Evolutionary conservation across 2,888 invertebrate species (phyloP), one percentile per base, ranked within the genome.

Genomic region (Campoplex nolae): DNA sequence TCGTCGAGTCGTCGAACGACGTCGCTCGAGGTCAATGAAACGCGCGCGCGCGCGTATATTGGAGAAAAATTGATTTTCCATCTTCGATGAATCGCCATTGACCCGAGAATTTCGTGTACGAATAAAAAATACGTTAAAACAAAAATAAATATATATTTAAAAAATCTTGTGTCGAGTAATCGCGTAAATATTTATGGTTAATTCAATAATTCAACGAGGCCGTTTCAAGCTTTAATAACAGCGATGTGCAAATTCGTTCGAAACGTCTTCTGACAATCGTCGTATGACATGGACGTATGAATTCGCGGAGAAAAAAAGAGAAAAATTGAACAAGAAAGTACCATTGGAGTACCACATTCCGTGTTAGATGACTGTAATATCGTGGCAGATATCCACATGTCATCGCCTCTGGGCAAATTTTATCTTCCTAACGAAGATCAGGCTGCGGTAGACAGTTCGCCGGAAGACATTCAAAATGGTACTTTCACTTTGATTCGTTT

Each of bases 341-440:
- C 74, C 74, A 81, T 70, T 79, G 71, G 83, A 87, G 85, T 84
- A 77, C 78, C 58, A 79, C 13, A 68, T 70, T 68, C 23, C 28
- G 56, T 48, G 65, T 82, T 89, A 68, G 74, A 89, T 88, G 89
- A 90, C 89, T 84, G 82, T 88, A 75, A 90, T 85, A 84, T 88
- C 85, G 85, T 81, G 87, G 85, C 84, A 87, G 86, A 88, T 89
- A 88, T 90, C 91, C 91, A 92, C 90, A 93, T 93, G 93, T 92
- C 92, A 92, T 92, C 93, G 88, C 90, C 90, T 87, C 88, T 90
- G 86, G 91, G 91, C 84, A 89, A 91, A 70, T 92, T 89, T 89
- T 91, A 90, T 89, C 90, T 92, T 84, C 90, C 92, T 77, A 89
- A 88, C 83, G 93, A 92, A 82, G 91, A 91, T 88, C 89, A 90